phyloP scores from a whole-genome alignment of 2,797 vertebrate species.

The Taeniopygia guttata region DNA sequence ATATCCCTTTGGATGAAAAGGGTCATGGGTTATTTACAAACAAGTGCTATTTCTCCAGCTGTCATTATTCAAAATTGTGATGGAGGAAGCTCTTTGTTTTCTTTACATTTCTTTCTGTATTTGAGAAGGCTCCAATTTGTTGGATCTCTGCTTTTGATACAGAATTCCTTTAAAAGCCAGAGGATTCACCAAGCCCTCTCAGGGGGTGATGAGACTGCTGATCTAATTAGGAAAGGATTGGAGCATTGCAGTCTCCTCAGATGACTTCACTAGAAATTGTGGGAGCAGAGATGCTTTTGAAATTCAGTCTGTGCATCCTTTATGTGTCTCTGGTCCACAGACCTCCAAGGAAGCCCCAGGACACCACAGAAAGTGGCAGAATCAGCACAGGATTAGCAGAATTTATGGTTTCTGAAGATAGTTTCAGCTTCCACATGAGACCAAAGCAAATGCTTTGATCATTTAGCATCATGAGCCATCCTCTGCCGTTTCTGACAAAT shows the following conservation, averaged over 20 bases:
- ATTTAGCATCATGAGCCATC: not conserved
- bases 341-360: not conserved
- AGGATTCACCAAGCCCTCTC: not conserved
- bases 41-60: slow-evolving; percentile 10
- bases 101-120: not conserved
- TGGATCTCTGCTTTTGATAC: not conserved
- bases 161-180: slow-evolving; percentile 17
- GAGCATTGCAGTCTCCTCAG: not conserved
- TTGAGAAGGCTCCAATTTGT: not conserved
- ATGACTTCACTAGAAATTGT: not conserved
- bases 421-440: not conserved
- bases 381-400: not conserved
- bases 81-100: not conserved
- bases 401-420: not conserved
- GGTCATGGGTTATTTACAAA: slow-evolving; percentile 6
- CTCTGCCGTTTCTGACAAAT: not conserved
- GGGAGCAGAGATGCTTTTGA: not conserved
- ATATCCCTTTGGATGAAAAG: not conserved
- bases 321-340: not conserved
- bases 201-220: not conserved
- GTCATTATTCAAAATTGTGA: not conserved
- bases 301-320: not conserved
- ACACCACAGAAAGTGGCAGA: not conserved
- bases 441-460: not conserved
- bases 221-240: slow-evolving; percentile 26